Evolutionary conservation across 2,797 vertebrate species (phyloP), one percentile per base, ranked within the genome.

Genomic region (Ctenopoma multispine): DNA sequence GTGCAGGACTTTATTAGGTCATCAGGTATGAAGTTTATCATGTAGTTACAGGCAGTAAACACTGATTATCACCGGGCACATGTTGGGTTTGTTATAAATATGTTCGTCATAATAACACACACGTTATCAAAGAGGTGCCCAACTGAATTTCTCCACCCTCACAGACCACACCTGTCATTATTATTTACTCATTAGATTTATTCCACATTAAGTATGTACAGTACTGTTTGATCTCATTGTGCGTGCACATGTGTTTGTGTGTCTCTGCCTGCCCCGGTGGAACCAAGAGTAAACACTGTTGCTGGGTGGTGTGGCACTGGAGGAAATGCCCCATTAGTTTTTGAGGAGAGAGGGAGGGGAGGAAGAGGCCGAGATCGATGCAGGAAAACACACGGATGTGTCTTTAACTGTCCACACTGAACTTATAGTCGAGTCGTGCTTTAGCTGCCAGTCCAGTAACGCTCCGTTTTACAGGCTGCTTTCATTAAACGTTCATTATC

Each of bases 311-410:
- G 92, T 89, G 88, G 92, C 87, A 88, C 81, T 70, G 82, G 88
- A 93, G 94, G 94, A 95, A 94, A 94, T 95, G 90, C 93, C 93
- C 88, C 92, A 94, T 95, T 94, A 94, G 81, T 75, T 86, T 69
- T 31, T 80, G 64, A 82, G 63, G 60, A 70, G 60, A 65, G 63
- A 60, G 74, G 68, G 62, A 56, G 69, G 46, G 24, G 75, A 44
- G 50, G 51, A 36, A 63, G 54, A 4, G 64, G 46, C 27, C 13
- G 70, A 69, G 80, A 86, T 86, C 72, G 60, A 87, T 83, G 72
- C 69, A 65, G 84, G 87, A 10, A 84, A 82, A 85, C 89, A 80
- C 79, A 80, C 83, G 68, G 77, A 86, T 48, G 34, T 67, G 81
- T 75, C 64, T 65, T 57, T 79, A 73, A 57, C 47, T 68, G 36